Evolutionary conservation across 2,888 invertebrate genomes (phyloP).

Genomic region (Iphiclides podalirius): DNA sequence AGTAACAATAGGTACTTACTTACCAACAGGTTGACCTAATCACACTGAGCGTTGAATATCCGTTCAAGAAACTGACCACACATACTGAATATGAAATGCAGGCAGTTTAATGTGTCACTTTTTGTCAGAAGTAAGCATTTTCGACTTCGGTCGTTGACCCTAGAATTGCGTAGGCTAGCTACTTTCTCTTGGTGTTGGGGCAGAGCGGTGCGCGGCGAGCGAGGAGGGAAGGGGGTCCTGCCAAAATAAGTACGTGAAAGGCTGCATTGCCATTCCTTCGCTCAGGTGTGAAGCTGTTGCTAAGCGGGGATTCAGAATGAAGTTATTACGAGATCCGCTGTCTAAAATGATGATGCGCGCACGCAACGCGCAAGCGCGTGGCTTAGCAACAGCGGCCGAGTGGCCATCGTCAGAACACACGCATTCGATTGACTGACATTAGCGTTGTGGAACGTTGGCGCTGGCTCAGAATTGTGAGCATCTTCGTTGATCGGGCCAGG

Average conservation of each 20-base stretch:
- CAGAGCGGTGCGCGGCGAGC: conserved; percentile 51
- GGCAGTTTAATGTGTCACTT: conserved; percentile 74
- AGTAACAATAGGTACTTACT: conserved; percentile 44
- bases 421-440: conserved; percentile 20
- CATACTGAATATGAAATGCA: conserved; percentile 74
- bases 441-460: conserved; percentile 40
- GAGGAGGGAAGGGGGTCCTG: conserved; percentile 70
- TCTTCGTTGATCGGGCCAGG: conserved; percentile 46
- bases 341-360: conserved; percentile 9
- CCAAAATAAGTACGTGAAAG: conserved; percentile 79
- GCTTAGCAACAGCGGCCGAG: conserved; percentile 14
- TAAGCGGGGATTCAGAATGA: conserved; percentile 21
- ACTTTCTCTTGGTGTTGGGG: conserved; percentile 71
- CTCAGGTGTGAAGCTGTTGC: conserved; percentile 26
- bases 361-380: conserved; percentile 2
- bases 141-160: conserved; percentile 77
- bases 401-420: conserved; percentile 11
- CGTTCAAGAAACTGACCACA: conserved; percentile 73
- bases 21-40: conserved; percentile 50
- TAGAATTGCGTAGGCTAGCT: conserved; percentile 78
- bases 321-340: conserved; percentile 18
- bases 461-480: conserved; percentile 39
- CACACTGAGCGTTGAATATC: conserved; percentile 57
- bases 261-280: conserved; percentile 58
- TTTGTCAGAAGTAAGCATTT: conserved; percentile 76